phyloP scores from a whole-genome alignment of 2,113 vertebrate species.

The Neopipo cinnamomea region DNA sequence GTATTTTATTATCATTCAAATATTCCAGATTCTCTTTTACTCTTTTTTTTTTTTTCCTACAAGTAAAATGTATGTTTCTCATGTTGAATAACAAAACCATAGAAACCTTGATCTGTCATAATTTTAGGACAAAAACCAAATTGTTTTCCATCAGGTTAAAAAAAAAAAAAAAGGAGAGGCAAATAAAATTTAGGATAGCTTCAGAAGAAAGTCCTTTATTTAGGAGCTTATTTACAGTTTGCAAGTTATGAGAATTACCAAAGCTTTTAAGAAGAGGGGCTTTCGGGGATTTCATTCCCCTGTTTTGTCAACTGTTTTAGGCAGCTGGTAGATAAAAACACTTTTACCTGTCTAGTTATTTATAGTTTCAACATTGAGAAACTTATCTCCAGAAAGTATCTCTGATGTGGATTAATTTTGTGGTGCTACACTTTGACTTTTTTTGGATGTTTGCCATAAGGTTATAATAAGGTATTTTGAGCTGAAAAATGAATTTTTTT shows the following conservation, averaged over 20 bases:
- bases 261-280: neutral
- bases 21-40: neutral
- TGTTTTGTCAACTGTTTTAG: neutral
- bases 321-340: neutral
- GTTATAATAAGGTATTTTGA: neutral
- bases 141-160: neutral
- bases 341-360: neutral
- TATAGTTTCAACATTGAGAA: neutral
- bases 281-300: neutral
- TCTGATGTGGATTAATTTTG: neutral
- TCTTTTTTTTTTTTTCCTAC: neutral
- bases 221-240: neutral
- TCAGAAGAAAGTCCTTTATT: neutral
- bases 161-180: neutral
- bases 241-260: neutral
- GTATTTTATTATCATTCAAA: neutral
- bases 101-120: neutral
- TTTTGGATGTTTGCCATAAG: neutral
- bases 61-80: neutral
- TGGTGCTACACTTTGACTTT: neutral
- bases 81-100: neutral
- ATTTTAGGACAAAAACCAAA: neutral
- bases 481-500: neutral
- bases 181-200: neutral
- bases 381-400: neutral